phyloP scores from a whole-genome alignment of 2,113 vertebrate species.

The Muntiacus reevesi region DNA sequence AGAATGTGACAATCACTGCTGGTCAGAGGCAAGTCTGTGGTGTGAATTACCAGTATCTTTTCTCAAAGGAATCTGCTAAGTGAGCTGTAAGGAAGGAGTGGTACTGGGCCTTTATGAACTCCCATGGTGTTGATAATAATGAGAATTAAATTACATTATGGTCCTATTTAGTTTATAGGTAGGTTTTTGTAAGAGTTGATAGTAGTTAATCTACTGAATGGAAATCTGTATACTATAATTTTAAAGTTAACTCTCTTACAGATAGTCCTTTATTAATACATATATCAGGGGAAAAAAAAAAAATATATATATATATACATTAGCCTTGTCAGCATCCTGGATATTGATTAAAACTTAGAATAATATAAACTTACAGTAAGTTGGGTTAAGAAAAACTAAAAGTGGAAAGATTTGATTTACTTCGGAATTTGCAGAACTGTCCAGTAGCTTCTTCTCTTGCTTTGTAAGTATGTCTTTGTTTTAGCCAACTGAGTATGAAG shows the following conservation, averaged over 20 bases:
- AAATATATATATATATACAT: not conserved
- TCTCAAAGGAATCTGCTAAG: not conserved
- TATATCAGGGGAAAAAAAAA: not conserved
- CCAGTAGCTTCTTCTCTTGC: not conserved
- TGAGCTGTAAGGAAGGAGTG: not conserved
- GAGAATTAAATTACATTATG: not conserved
- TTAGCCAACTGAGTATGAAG: not conserved
- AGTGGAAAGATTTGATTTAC: not conserved
- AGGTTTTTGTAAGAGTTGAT: not conserved
- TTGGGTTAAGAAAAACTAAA: not conserved
- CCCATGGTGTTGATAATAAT: not conserved
- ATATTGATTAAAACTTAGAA: not conserved
- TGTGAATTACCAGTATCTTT: not conserved
- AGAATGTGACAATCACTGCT: conserved; percentile 98
- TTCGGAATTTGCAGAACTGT: conserved; percentile 10
- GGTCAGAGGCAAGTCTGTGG: conserved; percentile 89
- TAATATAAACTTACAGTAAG: not conserved
- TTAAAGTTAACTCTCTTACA: not conserved
- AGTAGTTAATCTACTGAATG: not conserved
- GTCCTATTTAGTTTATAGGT: not conserved
- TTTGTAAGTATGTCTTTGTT: not conserved
- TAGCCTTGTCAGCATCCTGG: not conserved
- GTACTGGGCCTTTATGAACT: not conserved
- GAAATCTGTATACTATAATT: not conserved
- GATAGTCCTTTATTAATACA: not conserved